These are phyloP conservation scores for Tryphoninae sp. DNA, from an alignment of 2,888 invertebrate genomes.

Conservation along the genomic window DNA sequence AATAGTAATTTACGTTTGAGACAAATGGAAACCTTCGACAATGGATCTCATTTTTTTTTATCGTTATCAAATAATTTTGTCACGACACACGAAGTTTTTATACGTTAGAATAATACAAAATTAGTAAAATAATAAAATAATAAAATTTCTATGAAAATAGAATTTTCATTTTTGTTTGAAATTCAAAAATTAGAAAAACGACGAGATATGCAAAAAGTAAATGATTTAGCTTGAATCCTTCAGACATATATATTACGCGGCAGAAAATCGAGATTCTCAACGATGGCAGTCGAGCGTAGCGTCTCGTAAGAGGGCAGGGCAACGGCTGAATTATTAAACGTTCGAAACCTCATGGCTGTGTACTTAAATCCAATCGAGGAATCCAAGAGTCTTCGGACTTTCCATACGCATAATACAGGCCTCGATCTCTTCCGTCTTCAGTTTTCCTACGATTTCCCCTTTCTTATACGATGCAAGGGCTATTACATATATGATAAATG, in stretches of 20 bases:
- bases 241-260: background rate
- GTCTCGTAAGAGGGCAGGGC: conserved; percentile 67
- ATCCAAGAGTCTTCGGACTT: conserved; percentile 65
- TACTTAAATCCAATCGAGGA: conserved; percentile 79
- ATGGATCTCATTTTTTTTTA: background rate
- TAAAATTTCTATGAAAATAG: too few species aligned
- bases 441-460: conserved; percentile 55
- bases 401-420: conserved; percentile 1
- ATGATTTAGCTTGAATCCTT: too few species aligned
- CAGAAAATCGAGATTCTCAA: conserved; percentile 10
- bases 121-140: too few species aligned
- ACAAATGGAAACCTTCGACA: conserved; percentile 1
- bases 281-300: conserved; percentile 16
- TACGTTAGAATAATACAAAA: too few species aligned
- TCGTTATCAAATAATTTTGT: too few species aligned
- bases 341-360: conserved; percentile 77
- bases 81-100: too few species aligned
- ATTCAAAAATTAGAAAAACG: too few species aligned
- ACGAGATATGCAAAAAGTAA: too few species aligned
- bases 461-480: conserved; percentile 25
- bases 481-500: conserved; percentile 36
- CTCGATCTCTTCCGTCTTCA: conserved; percentile 58
- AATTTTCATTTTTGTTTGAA: too few species aligned
- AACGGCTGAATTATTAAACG: conserved; percentile 78
- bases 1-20: background rate